A percentile compares a stretch with the other conserved stretches of the same genome.
These are phyloP conservation scores for Diorhabda sublineata DNA, from an alignment of 1,140 invertebrate genomes.

Conservation along the genomic window DNA sequence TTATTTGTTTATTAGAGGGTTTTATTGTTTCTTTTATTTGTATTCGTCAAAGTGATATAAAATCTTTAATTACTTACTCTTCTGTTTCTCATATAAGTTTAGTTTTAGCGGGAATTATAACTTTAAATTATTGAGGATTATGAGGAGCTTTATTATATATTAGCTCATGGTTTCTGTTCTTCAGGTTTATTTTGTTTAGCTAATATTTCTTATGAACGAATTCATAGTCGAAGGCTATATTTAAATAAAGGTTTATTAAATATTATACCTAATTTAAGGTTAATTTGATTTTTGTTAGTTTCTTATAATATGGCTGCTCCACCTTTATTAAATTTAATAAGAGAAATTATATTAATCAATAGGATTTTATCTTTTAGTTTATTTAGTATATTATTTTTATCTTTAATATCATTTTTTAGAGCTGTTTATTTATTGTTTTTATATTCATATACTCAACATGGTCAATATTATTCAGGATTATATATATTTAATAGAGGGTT, in stretches of 20 bases:
- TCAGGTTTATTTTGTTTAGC: constrained; percentile 66
- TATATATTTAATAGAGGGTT: constrained; percentile 46
- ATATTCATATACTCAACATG: constrained; percentile 57
- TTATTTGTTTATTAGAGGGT: too few species aligned
- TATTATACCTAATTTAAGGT: constrained; percentile 50
- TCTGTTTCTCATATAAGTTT: constrained; percentile 58
- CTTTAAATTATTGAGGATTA: constrained; percentile 48
- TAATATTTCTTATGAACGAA: constrained; percentile 60
- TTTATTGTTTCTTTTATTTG: constrained; percentile 48
- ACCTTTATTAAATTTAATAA: constrained; percentile 49
- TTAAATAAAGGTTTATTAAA: constrained; percentile 51
- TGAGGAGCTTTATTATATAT: constrained; percentile 54
- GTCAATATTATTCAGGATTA: constrained; percentile 46
- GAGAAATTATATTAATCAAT: constrained; percentile 59
- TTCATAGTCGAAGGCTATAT: constrained; percentile 47
- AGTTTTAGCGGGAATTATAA: constrained; percentile 51
- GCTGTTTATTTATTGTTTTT: constrained; percentile 50
- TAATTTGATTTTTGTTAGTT: constrained; percentile 63
- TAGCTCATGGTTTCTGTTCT: constrained; percentile 61
- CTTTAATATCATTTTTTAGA: constrained; percentile 50
- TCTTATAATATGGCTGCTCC: constrained; percentile 53
- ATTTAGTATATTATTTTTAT: constrained; percentile 50
- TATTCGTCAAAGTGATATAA: constrained; percentile 58
- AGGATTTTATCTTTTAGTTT: constrained; percentile 50
- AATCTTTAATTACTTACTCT: constrained; percentile 61